Evolutionary conservation across 2,113 vertebrate species (phyloP), one percentile per base, ranked within the genome.

Genomic region (Prochilodus magdalenae): DNA sequence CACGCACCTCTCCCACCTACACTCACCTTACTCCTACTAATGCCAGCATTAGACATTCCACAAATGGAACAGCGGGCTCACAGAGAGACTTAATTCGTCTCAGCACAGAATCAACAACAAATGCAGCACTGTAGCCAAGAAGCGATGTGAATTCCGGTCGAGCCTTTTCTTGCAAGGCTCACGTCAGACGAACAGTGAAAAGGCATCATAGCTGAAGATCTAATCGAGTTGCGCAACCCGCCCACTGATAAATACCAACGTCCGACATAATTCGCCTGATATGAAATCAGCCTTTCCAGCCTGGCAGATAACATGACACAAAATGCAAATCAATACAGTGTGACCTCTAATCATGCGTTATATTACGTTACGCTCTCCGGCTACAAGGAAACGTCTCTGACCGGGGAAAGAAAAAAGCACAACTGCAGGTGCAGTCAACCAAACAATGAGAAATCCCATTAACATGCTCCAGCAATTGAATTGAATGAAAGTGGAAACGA

Each of bases 371-470:
- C 36, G 57, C 6, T 60, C 14, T 78, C 60, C 77, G 69, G 26
- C 55, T 81, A 59, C 65, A 59, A 67, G 22, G 49, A 26, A 62
- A 76, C 14, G 0, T 73, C 49, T 29, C 63, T 57, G 76, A 40
- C 67, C 77, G 67, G 59, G 73, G n/a, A n/a, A 77, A 62, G 47
- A 73, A 69, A 51, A 57, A 70, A 40, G 53, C 76, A 20, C 27
- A 22, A 77, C 69, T 55, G 26, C 72, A 13, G n/a, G 84, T 87
- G 90, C 88, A 91, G 85, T 89, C 88, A 87, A 83, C 88, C 88
- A 90, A 89, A 93, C 90, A 89, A 89, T 89, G 84, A 89, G 87
- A 89, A 90, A 87, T 90, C 82, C 85, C 75, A 80, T 87, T 85
- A 85, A 89, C 88, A 86, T 81, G 80, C 85, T 85, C 79, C 33